Conservation (phyloP, 1,140 invertebrate genomes). For the Temnothorax curvispinosus region DNA sequence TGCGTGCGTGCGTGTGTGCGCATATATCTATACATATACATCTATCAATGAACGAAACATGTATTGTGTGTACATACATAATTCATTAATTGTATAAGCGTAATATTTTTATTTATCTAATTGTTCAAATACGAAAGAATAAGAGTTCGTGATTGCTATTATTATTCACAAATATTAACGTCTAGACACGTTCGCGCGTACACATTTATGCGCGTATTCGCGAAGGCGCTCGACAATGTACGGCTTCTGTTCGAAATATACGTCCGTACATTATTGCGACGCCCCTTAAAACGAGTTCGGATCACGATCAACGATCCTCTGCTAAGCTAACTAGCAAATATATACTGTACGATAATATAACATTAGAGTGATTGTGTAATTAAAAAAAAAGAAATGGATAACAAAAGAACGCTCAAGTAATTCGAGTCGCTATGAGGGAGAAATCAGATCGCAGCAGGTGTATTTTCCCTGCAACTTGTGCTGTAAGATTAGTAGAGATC, state of each 20-base stretch:
- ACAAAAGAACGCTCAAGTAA: conserved; percentile 29
- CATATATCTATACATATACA: conserved; percentile 43
- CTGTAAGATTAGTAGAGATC: conserved; percentile 53
- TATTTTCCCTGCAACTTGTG: conserved; percentile 30
- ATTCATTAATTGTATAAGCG: conserved; percentile 81
- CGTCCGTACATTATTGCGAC: not conserved
- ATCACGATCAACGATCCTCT: conserved; percentile 21
- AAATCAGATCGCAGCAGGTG: not conserved
- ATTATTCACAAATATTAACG: conserved; percentile 36
- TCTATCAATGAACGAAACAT: conserved; percentile 80
- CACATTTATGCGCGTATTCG: not conserved
- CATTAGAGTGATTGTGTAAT: conserved; percentile 19
- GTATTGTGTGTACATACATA: conserved; percentile 86
- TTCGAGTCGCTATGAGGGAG: conserved; percentile 12
- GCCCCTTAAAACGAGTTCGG: not conserved
- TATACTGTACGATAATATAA: conserved; percentile 51
- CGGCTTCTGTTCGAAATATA: conserved; percentile 23
- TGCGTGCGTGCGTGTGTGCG: no score
- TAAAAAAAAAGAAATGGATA: not conserved
- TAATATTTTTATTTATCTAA: conserved; percentile 85
- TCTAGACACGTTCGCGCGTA: not conserved
- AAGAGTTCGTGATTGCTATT: conserved; percentile 35
- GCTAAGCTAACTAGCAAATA: conserved; percentile 31
- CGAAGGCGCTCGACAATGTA: conserved; percentile 23
- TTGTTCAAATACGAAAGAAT: conserved; percentile 58